Percentiles rank a stretch among this genome's conserved stretches.
phyloP scores from a whole-genome alignment of 37 sponge, comb jelly and placozoan genomes.

The Agelas oroides region DNA sequence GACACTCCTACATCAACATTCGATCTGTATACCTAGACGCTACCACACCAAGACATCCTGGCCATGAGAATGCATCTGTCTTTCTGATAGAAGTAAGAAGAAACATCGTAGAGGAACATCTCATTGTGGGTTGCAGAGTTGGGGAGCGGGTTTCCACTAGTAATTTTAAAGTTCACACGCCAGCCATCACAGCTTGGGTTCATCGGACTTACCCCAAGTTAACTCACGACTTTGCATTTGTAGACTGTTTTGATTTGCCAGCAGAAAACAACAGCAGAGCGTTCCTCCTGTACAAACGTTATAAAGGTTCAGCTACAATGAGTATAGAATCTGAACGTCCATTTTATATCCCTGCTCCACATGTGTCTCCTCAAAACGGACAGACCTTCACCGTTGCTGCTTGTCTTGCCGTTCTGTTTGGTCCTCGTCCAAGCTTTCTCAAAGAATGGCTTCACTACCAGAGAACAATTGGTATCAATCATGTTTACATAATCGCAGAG shows the following conservation, averaged over 20 bases:
- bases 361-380: not conserved
- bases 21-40: not conserved
- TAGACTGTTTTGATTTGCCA: conserved; percentile 26
- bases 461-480: conserved; percentile 5
- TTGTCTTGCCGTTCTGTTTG: conserved; percentile 14
- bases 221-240: not conserved
- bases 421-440: not conserved
- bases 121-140: not conserved
- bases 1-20: no score
- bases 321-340: conserved; percentile 16
- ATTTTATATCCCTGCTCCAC: not conserved
- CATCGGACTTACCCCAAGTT: not conserved
- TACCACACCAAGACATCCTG: not conserved
- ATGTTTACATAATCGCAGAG: conserved; percentile 26
- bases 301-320: not conserved
- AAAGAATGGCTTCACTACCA: conserved; percentile 11
- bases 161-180: not conserved
- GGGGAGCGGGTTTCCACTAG: not conserved
- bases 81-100: not conserved
- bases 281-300: not conserved
- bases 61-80: not conserved
- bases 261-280: not conserved
- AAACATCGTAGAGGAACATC: not conserved
- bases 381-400: not conserved
- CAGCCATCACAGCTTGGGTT: not conserved